Base-by-base conservation (phyloP, 2,888 invertebrate genomes). In the Hanleya hanleyi region DNA sequence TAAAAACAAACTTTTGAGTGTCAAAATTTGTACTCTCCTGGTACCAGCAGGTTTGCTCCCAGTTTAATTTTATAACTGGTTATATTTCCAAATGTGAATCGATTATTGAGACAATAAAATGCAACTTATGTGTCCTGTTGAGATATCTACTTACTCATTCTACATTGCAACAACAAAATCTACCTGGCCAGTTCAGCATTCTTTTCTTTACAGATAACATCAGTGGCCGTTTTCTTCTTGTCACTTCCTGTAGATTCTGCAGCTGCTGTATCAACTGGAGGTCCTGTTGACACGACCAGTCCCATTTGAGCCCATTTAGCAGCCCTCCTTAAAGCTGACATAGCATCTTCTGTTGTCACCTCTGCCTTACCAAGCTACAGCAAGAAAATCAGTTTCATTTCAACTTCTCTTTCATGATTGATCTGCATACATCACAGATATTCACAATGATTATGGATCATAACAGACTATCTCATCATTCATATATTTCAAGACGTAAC, bases 301-400 rank as follows among this genome's bases (percentile, higher is more conserved):
- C 91, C 91, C 77, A 87, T 85, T 83, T 90, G 89, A 35, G 90
- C 89, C 88, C 90, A 89, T 77, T 90, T 89, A 61, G 88, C 87
- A 12, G 90, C 91, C 70, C 86, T 84, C 36, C 87, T 82, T 32
- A 89, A 81, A 7, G 90, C 90, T 38, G 83, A 78, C 61, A 86
- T 78, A 1, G 89, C 88, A 73, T 90, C 90, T 69, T 90, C 91
- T 50, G 89, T 89, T 22, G 86, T 85, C 51, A 90, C 79, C 50
- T 90, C 89, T 29, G 88, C 88, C 71, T 87, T 88, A 38, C 88
- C 86, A 74, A 77, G 81, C 85, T 89, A 65, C 29, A 26, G 18
- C 6, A 29, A 36, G 9, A 32, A 89, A n/a, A n/a, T n/a, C n/a
- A n/a, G n/a, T n/a, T n/a, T n/a, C n/a, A n/a, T n/a, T n/a, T n/a